Conservation (phyloP, 1,140 invertebrate species). For the Carposina sasakii region DNA sequence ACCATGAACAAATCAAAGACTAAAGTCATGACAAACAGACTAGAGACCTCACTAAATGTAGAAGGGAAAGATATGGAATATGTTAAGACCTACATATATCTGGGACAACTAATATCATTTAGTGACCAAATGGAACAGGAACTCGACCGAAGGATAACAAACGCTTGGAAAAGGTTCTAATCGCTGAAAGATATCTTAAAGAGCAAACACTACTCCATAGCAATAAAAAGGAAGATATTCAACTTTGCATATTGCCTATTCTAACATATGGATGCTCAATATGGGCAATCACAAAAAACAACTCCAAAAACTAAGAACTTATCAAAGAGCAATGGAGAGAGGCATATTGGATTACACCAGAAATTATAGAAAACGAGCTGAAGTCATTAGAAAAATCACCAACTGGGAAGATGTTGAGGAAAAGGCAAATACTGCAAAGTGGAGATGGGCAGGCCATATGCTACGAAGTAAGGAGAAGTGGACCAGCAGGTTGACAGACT, state of each 20-base stretch:
- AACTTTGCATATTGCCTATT: neutral
- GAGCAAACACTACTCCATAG: neutral
- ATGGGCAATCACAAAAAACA: neutral
- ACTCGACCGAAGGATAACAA: neutral
- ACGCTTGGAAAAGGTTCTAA: neutral
- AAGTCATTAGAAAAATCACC: too few species aligned
- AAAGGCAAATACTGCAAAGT: too few species aligned
- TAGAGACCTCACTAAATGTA: neutral
- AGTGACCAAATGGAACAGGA: neutral
- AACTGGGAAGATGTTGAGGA: too few species aligned
- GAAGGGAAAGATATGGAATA: neutral
- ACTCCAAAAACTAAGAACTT: neutral
- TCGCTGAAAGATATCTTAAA: neutral
- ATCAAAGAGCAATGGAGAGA: neutral
- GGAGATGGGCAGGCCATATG: too few species aligned
- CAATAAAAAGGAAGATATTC: neutral
- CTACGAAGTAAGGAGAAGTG: too few species aligned
- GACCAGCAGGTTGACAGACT: too few species aligned
- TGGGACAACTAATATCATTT: neutral
- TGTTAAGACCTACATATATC: too few species aligned
- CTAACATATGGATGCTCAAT: neutral
- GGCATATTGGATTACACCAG: too few species aligned
- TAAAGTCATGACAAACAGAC: slow-evolving; percentile 4
- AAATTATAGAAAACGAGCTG: too few species aligned
- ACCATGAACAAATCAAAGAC: neutral